Percentiles rank a stretch among this genome's conserved stretches.
Evolutionary conservation across 2,888 invertebrate species (phyloP).

Genomic region (Luffia ferchaultella): DNA sequence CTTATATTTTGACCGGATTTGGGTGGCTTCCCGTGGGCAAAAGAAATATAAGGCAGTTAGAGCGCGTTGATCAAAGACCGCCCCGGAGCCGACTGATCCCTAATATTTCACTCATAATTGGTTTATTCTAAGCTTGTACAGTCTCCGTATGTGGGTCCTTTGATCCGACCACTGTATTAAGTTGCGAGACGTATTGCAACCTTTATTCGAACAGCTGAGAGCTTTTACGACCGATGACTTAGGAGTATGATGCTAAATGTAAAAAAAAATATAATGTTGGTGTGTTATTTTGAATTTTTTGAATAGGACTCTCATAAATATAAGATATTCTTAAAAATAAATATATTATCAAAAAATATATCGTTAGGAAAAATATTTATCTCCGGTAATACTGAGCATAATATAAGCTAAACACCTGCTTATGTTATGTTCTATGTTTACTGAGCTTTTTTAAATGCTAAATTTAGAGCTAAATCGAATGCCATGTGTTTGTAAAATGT

Average conservation of each 20-base stretch:
- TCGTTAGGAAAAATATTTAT: too few relatives aligned
- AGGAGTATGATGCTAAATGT: constrained; percentile 27
- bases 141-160: constrained; percentile 57
- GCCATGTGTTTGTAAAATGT: too few relatives aligned
- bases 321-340: too few relatives aligned
- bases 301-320: too few relatives aligned
- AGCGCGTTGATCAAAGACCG: constrained; percentile 54
- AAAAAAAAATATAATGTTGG: too few relatives aligned
- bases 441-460: too few relatives aligned
- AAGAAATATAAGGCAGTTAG: constrained; percentile 51
- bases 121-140: constrained; percentile 62
- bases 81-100: constrained; percentile 52
- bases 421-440: too few relatives aligned
- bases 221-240: constrained; percentile 45
- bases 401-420: too few relatives aligned
- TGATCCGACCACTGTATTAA: constrained; percentile 62
- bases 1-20: constrained; percentile 37
- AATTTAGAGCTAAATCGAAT: too few relatives aligned
- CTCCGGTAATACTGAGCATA: too few relatives aligned
- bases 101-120: constrained; percentile 68
- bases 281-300: too few relatives aligned
- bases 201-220: constrained; percentile 52
- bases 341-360: too few relatives aligned
- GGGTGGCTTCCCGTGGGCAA: constrained; percentile 38
- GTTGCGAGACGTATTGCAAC: constrained; percentile 50